phyloP scores from a whole-genome alignment of 2,113 vertebrate species.

The Psilopsiagon aurifrons region DNA sequence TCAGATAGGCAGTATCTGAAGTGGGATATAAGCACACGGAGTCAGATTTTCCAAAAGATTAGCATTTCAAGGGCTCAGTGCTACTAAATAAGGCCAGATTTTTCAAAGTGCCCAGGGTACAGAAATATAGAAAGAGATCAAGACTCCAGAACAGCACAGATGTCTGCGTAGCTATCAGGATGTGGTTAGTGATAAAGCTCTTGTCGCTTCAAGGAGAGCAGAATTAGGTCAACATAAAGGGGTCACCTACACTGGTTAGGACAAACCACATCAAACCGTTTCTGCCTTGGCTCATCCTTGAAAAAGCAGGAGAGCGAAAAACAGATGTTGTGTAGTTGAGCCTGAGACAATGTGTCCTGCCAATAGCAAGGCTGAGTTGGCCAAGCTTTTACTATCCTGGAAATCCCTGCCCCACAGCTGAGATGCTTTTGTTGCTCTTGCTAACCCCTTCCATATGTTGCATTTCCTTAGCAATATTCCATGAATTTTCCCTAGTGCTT shows the following conservation, averaged over 20 bases:
- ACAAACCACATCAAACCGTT: background rate
- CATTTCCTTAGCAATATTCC: background rate
- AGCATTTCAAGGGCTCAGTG: background rate
- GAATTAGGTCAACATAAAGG: constrained; percentile 15
- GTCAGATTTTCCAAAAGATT: constrained; percentile 3
- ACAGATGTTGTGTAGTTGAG: rapidly evolving
- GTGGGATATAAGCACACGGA: background rate
- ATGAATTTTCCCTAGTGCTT: background rate
- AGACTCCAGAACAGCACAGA: background rate
- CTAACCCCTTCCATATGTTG: background rate
- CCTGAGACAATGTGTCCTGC: background rate
- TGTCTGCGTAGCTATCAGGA: background rate
- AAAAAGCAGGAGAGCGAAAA: background rate
- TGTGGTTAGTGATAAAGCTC: background rate
- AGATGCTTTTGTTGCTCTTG: background rate
- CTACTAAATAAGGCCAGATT: background rate
- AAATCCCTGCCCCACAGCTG: background rate
- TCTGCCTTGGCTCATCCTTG: background rate
- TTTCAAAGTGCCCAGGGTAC: background rate
- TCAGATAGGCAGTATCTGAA: background rate
- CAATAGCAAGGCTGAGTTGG: background rate
- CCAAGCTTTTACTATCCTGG: background rate
- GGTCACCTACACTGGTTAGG: background rate
- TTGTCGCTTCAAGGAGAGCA: background rate
- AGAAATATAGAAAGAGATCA: background rate